These are phyloP conservation scores for Plagodis dolabraria DNA, from an alignment of 2,888 invertebrate species.

Conservation along the genomic window DNA sequence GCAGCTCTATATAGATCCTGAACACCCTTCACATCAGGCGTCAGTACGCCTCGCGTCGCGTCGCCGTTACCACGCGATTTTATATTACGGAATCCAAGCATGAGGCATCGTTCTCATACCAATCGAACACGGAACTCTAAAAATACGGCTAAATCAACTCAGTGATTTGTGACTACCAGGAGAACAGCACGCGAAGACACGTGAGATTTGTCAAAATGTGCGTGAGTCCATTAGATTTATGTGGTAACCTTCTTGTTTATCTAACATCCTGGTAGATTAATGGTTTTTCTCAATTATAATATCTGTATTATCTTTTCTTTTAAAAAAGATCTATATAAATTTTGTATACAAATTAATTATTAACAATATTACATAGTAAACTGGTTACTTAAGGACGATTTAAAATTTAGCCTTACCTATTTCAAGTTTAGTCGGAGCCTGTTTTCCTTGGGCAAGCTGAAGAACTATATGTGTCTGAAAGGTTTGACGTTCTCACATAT, in stretches of 20 bases:
- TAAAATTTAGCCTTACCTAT: too few relatives aligned
- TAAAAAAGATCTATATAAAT: too few relatives aligned
- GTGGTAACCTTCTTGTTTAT: slow-evolving; percentile 4
- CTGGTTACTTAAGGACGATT: too few relatives aligned
- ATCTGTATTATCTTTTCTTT: background rate
- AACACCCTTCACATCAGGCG: slow-evolving; percentile 61
- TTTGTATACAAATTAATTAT: too few relatives aligned
- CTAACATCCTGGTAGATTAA: slow-evolving; percentile 8
- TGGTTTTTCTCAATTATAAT: slow-evolving; percentile 1
- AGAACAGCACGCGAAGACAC: background rate
- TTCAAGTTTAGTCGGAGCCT: too few relatives aligned
- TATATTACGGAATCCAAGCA: slow-evolving; percentile 43
- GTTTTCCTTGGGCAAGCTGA: too few relatives aligned
- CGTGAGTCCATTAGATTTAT: slow-evolving; percentile 6
- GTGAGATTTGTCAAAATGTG: slow-evolving; percentile 13
- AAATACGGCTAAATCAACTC: slow-evolving; percentile 1
- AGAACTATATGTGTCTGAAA: too few relatives aligned
- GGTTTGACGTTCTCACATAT: too few relatives aligned
- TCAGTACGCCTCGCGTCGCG: slow-evolving; percentile 57
- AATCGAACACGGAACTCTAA: slow-evolving; percentile 11
- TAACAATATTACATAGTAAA: too few relatives aligned
- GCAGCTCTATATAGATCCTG: slow-evolving; percentile 54
- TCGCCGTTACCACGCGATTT: slow-evolving; percentile 47
- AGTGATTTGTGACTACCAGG: slow-evolving; percentile 16
- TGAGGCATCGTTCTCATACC: slow-evolving; percentile 50